phyloP scores from a whole-genome alignment of 2,888 invertebrate genomes.

The Tanytarsus gracilentus region DNA sequence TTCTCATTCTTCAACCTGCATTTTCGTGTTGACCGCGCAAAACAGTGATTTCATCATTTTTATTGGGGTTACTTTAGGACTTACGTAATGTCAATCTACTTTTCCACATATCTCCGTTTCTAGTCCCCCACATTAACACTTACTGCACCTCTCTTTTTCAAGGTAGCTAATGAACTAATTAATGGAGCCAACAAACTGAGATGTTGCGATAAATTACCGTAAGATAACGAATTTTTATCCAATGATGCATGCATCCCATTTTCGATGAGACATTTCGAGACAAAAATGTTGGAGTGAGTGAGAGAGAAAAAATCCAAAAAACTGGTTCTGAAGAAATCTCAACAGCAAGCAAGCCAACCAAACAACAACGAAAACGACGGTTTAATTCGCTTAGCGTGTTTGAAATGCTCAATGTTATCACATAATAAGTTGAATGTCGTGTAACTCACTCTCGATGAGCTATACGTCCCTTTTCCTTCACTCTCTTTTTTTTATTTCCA shows the following conservation, averaged over 20 bases:
- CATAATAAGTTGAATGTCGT: too few species aligned
- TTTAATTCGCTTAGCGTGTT: conserved; percentile 1
- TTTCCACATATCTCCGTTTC: background rate
- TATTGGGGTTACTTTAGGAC: conserved; percentile 7
- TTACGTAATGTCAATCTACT: background rate
- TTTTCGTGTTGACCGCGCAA: conserved; percentile 22
- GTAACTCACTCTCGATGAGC: too few species aligned
- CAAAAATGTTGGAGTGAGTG: conserved; percentile 1
- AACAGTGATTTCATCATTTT: conserved; percentile 25
- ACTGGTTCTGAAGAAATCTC: conserved; percentile 24
- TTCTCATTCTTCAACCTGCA: conserved; percentile 11
- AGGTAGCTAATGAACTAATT: background rate
- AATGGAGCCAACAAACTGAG: background rate
- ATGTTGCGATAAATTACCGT: background rate
- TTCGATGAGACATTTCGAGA: conserved; percentile 6
- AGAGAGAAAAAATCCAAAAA: conserved; percentile 6
- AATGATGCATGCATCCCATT: conserved; percentile 1
- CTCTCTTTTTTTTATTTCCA: too few species aligned
- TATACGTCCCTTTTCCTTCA: too few species aligned
- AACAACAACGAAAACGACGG: too few species aligned
- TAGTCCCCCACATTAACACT: background rate
- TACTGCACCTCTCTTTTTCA: background rate
- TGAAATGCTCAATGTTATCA: conserved; percentile 7
- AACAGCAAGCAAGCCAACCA: too few species aligned
- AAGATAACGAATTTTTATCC: background rate